Conservation (phyloP, 2,113 vertebrate genomes). For the Tiliqua scincoides region DNA sequence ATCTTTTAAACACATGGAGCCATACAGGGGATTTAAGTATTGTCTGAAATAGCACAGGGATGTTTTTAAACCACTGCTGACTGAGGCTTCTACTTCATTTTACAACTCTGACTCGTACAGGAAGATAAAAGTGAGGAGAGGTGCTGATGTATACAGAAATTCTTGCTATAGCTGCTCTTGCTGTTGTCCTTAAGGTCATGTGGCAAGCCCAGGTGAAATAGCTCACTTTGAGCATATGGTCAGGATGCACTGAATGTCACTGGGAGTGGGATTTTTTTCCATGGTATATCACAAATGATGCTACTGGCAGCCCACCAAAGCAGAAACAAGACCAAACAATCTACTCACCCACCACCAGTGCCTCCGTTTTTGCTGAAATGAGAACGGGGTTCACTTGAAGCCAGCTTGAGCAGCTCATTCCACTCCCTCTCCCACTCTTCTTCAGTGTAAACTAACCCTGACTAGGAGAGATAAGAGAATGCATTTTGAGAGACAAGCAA, state of each 20-base stretch:
- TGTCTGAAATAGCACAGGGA: neutral
- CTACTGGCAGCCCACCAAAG: neutral
- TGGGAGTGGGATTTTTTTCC: no score
- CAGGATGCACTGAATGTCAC: no score
- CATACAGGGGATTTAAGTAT: no score
- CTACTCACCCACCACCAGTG: constrained; percentile 89
- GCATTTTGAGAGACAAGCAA: neutral
- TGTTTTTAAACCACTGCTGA: neutral
- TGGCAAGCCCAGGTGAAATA: no score
- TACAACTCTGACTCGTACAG: no score
- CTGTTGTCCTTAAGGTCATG: no score
- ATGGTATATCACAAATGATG: neutral
- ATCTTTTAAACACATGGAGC: no score
- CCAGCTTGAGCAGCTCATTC: constrained; percentile 96
- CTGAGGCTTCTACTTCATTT: no score
- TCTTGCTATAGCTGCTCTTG: no score
- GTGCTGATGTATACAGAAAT: no score
- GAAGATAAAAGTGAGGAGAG: no score
- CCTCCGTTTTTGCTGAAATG: constrained; percentile 93
- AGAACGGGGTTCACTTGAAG: constrained; percentile 94
- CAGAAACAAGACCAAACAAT: fast-evolving
- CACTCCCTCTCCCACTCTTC: constrained; percentile 98
- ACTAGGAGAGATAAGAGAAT: constrained; percentile 74
- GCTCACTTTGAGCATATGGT: no score
- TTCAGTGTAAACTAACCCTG: constrained; percentile 95